Conservation (phyloP, 53 echinoderm and acorn worm genomes). For the Temnopleurus reevesii region DNA sequence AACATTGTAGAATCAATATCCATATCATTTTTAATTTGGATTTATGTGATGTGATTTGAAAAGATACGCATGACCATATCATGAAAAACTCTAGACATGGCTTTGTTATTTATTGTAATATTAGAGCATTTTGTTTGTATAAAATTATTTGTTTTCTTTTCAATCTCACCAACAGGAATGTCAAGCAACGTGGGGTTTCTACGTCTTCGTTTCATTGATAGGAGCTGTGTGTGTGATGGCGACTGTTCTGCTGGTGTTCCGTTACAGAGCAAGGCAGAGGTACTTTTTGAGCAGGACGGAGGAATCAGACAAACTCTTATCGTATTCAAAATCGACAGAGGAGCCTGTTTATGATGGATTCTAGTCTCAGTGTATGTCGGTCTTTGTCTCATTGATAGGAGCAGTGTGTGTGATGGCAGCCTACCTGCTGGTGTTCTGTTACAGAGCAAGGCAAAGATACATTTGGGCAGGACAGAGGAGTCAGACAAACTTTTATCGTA, state of each 20-base stretch:
- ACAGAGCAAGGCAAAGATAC: not conserved
- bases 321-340: not conserved
- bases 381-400: not conserved
- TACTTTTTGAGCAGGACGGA: constrained; percentile 10
- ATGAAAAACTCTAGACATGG: too few species aligned
- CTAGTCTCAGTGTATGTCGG: too few species aligned
- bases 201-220: not conserved
- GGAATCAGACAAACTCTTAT: constrained; percentile 43
- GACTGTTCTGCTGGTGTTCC: not conserved
- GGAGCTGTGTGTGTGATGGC: not conserved
- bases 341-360: constrained; percentile 71
- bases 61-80: too few species aligned
- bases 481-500: too few species aligned
- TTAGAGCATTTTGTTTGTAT: too few species aligned
- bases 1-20: too few species aligned
- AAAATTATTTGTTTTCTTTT: not conserved
- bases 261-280: constrained; percentile 7
- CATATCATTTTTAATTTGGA: too few species aligned
- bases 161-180: constrained; percentile 50
- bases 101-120: too few species aligned
- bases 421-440: too few species aligned
- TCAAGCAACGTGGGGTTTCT: constrained; percentile 59
- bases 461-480: not conserved
- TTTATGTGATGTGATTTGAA: too few species aligned
- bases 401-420: not conserved